Base-by-base conservation (phyloP, 1,140 invertebrate species). In the Meloidogyne exigua region DNA sequence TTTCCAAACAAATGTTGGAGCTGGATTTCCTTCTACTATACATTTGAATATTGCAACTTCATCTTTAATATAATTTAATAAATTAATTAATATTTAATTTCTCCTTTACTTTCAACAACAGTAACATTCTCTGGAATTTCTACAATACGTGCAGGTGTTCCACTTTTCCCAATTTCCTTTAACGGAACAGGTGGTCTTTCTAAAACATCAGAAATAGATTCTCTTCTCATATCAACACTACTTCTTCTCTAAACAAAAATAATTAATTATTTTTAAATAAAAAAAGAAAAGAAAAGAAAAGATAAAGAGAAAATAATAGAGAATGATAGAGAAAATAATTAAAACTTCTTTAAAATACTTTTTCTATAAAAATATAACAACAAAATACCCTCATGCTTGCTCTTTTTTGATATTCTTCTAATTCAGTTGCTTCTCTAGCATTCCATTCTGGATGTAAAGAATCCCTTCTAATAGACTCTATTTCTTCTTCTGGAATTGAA, bases 1-100 rank as follows among this genome's bases (percentile, higher is more conserved):
- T 89, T 93, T 97, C 90, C 96, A 98, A 88, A 93, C 93, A 90
- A 96, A 96, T 11, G 93, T 95, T 0, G 95, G 95, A 63, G 92
- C 91, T 28, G 96, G 96, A 83, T 93, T 93, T 86, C 95, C 95
- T 69, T 83, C 82, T 18, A 87, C 81, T 26, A 77, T 75, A 76
- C 85, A 87, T 49, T 78, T 79, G 7, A 87, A 62, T 70, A 87
- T 82, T 13, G 85, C 85, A 13, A 86, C 80, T 76, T 87, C 85
- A 62, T 82, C 84, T 86, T 67, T 79, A 86, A 74, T 28, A 25
- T 71, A 9, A 39, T 39, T 39, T 39, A 3, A 32, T 32, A n/a
- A n/a, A n/a, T n/a, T n/a, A n/a, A n/a, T n/a, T n/a, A n/a, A n/a
- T n/a, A n/a, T n/a, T n/a, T n/a, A n/a, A n/a, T n/a, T n/a, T n/a